Percentiles rank a stretch among this genome's conserved stretches.
These are phyloP conservation scores for Schlechtendalia chinensis DNA, from an alignment of 1,140 invertebrate genomes.

Conservation along the genomic window DNA sequence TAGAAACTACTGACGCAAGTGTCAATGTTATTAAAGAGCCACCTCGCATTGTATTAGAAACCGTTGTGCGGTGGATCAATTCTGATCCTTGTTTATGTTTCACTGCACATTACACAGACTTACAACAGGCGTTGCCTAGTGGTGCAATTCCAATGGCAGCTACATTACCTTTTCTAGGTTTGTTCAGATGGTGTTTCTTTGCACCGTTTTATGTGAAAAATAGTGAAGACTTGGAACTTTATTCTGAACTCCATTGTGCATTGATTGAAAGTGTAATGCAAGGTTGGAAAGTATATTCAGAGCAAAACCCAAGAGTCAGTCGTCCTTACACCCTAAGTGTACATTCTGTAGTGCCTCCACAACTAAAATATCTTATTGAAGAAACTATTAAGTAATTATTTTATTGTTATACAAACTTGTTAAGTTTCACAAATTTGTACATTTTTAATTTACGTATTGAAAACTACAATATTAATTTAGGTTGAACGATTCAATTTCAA, in stretches of 20 bases:
- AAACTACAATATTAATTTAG: conserved; percentile 7
- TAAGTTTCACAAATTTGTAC: neutral
- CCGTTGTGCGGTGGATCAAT: conserved; percentile 27
- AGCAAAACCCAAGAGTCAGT: conserved; percentile 24
- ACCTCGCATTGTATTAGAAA: conserved; percentile 64
- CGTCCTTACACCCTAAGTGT: conserved; percentile 30
- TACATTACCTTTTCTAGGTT: conserved; percentile 74
- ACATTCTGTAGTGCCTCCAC: conserved; percentile 2
- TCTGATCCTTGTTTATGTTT: conserved; percentile 61
- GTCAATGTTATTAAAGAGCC: conserved; percentile 9
- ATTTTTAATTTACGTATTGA: neutral
- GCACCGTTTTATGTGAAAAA: conserved; percentile 61
- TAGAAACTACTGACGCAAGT: conserved; percentile 11
- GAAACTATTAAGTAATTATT: conserved; percentile 40
- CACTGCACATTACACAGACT: conserved; percentile 65
- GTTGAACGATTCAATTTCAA: neutral
- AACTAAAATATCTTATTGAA: conserved; percentile 37
- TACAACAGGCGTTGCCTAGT: conserved; percentile 66
- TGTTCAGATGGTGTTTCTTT: conserved; percentile 67
- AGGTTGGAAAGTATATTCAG: conserved; percentile 36
- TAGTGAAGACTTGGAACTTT: conserved; percentile 58
- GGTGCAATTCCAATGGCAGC: conserved; percentile 80
- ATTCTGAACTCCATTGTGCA: conserved; percentile 66
- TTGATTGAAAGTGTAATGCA: conserved; percentile 64
- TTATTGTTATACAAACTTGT: neutral